Evolutionary conservation across 2,113 vertebrate genomes (phyloP), one percentile per base, ranked within the genome.

Genomic region (Loxodonta africana): DNA sequence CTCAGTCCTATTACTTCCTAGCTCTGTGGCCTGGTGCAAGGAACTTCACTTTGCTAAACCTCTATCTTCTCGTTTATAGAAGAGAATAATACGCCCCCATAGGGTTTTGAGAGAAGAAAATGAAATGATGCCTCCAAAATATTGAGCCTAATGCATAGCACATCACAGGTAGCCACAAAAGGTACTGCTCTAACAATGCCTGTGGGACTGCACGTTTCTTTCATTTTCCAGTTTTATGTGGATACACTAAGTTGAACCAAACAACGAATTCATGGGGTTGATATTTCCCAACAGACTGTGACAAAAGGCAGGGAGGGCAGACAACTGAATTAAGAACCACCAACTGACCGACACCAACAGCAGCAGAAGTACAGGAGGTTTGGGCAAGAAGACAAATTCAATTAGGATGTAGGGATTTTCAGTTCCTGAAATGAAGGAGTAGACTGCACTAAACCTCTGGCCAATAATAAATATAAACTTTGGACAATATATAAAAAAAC

Each of bases 201-300:
- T 30, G 25, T 4, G 37, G 74, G 62, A 41, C 14, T 11, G 81
- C 51, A 18, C 20, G 26, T 18, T 44, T 88, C 63, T 83, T 90
- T 44, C 33, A 51, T 51, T 81, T 63, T 82, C 84, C 4, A 48
- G 44, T 48, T 41, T 33, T 41, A 37, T 26, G 18, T 63, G n/a
- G 87, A 30, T 17, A 44, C 37, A 48, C 28, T 62, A 62, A 83
- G 62, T 26, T 37, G 83, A 69, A 86, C 15, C 74, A 41, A 71
- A 1, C 33, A 44, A 12, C 9, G 48, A 69, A 80, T 78, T 92
- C 51, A 20, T 6, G 53, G 20, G 51, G 48, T 73, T 88, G 48
- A 6, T n/a, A 53, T 85, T 87, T 94, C 60, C 90, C n/a, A 94
- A 37, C 17, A 90, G 81, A 92, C 21, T 17, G 69, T 26, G 78